Conservation (phyloP, 2,797 vertebrate species). For the Acomys russatus region DNA sequence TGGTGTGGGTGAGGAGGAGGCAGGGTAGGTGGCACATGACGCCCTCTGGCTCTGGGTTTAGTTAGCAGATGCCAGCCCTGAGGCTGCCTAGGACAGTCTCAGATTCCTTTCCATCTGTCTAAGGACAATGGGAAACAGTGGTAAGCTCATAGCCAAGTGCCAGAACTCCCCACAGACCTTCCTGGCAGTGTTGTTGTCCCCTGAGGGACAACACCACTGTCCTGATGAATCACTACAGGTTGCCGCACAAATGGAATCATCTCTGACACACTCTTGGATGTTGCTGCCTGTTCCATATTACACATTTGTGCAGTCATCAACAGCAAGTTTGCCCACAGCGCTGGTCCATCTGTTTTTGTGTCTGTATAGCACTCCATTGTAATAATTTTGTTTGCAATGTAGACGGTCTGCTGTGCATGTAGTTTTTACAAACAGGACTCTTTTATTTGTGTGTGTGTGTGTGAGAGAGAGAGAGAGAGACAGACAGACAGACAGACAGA, state of each 20-base stretch:
- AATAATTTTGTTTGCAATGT: background rate
- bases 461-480: too few relatives aligned
- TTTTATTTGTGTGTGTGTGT: background rate
- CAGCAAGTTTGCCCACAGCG: background rate
- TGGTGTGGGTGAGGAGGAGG: background rate
- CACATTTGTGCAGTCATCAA: too few relatives aligned
- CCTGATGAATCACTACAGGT: background rate
- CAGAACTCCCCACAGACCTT: background rate
- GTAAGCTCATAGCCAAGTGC: background rate
- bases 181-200: background rate
- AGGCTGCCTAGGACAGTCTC: background rate
- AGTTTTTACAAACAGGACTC: background rate
- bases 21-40: background rate
- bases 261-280: background rate
- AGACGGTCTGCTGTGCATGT: background rate
- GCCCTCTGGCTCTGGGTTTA: background rate
- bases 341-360: background rate
- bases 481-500: too few relatives aligned
- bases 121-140: background rate
- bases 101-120: background rate
- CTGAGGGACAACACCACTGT: background rate
- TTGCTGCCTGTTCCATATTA: too few relatives aligned
- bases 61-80: background rate
- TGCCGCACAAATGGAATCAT: background rate
- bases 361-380: background rate